These are phyloP conservation scores for Corvus hawaiiensis DNA, from an alignment of 2,113 vertebrate species.

Conservation along the genomic window DNA sequence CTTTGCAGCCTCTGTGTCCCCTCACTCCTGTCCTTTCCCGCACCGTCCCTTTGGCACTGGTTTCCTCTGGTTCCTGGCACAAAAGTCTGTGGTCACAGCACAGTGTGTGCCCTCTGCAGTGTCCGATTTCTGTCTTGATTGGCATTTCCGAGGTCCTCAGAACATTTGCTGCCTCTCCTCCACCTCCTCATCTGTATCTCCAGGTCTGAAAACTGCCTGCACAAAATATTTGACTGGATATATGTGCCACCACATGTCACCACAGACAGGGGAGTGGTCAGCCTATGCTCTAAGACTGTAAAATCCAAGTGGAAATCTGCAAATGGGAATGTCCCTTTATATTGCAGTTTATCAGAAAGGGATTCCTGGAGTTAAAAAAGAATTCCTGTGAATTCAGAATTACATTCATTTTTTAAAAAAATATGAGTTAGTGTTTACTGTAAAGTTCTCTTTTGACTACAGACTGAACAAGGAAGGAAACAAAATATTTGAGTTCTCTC, in stretches of 20 bases:
- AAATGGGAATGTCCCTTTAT: not conserved
- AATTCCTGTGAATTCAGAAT: not conserved
- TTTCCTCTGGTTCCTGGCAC: not conserved
- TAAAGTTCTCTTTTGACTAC: not conserved
- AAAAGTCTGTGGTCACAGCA: not conserved
- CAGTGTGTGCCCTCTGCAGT: not conserved
- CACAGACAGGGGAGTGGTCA: not conserved
- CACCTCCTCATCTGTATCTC: not conserved
- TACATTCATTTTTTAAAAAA: not conserved
- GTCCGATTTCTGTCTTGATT: not conserved
- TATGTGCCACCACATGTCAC: not conserved
- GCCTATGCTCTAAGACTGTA: not conserved
- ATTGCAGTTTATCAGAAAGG: not conserved
- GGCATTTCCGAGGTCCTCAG: not conserved
- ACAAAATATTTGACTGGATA: not conserved
- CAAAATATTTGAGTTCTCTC: not conserved
- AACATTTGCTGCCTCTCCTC: not conserved
- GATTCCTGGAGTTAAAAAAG: not conserved
- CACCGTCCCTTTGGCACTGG: not conserved
- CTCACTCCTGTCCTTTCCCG: fast-evolving
- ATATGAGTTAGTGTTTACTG: not conserved
- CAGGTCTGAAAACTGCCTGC: not conserved
- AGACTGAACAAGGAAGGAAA: slow-evolving; percentile 14
- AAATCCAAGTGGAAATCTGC: not conserved
- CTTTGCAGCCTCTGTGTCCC: not conserved